Percentiles rank a stretch among this genome's conserved stretches.
Evolutionary conservation across 2,113 vertebrate genomes (phyloP).

Genomic region (Nipponia nippon): DNA sequence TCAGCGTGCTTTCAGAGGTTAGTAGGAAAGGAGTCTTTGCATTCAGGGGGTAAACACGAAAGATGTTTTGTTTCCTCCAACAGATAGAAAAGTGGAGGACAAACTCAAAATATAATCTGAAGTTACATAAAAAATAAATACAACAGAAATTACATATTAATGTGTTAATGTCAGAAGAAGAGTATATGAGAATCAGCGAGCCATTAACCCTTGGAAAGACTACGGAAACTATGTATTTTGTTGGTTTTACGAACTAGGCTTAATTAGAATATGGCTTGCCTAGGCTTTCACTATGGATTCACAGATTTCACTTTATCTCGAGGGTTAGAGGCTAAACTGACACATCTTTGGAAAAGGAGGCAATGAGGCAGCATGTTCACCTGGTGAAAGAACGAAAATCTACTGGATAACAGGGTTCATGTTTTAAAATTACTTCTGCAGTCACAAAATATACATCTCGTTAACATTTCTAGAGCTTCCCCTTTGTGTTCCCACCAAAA

Average conservation of each 20-base stretch:
- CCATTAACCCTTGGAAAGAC: not conserved
- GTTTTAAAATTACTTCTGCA: not conserved
- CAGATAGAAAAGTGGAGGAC: not conserved
- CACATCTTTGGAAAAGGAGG: not conserved
- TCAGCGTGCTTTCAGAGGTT: not conserved
- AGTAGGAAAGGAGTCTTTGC: not conserved
- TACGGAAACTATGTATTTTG: not conserved
- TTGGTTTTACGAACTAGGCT: not conserved
- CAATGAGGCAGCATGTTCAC: not conserved
- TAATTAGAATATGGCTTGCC: not conserved
- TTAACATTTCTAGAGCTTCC: not conserved
- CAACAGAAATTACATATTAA: not conserved
- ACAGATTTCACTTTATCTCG: not conserved
- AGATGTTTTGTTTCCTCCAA: not conserved
- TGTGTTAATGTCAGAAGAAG: not conserved
- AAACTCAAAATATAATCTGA: not conserved
- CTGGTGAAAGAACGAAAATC: not conserved
- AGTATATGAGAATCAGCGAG: not conserved
- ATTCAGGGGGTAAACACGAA: not conserved
- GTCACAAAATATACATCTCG: not conserved
- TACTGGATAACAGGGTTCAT: not conserved
- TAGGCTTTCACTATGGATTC: not conserved
- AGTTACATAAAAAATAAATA: not conserved
- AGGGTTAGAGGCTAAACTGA: not conserved
- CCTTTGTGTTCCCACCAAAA: not conserved